Evolutionary conservation across 2,888 invertebrate species (phyloP).

Genomic region (Caenorhabditis sp.): DNA sequence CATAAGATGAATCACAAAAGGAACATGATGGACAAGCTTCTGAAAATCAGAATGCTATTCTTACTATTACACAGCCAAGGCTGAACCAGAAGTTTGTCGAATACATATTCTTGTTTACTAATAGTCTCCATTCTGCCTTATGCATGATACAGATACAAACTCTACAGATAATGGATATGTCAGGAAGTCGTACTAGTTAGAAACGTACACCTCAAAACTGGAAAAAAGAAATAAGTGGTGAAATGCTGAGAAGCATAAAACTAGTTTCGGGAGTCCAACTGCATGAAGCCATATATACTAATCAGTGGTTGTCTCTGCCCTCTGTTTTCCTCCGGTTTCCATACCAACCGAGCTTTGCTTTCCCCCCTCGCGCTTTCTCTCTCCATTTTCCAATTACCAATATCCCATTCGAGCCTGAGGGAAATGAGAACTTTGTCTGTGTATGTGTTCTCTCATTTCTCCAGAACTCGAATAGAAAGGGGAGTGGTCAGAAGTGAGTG

Average conservation of each 20-base stretch:
- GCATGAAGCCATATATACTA: slow-evolving; percentile 45
- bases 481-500: not conserved
- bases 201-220: not conserved
- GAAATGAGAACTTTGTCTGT: slow-evolving; percentile 13
- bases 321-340: slow-evolving; percentile 51
- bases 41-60: no score
- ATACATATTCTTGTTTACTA: no score
- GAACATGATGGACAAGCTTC: no score
- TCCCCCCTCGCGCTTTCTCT: slow-evolving; percentile 2
- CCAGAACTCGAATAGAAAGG: not conserved
- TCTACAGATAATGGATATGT: no score
- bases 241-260: not conserved
- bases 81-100: no score
- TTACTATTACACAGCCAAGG: no score
- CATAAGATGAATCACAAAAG: no score
- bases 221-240: not conserved
- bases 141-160: no score
- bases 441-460: not conserved
- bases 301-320: slow-evolving; percentile 43
- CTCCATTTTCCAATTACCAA: slow-evolving; percentile 28
- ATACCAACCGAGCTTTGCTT: slow-evolving; percentile 36
- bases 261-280: not conserved
- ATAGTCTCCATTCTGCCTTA: no score
- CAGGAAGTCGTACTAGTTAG: no score
- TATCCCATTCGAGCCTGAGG: slow-evolving; percentile 14